A percentile compares a stretch with the other conserved stretches of the same genome.
Conservation (phyloP, 2,797 vertebrate genomes). For the Podargus strigoides region DNA sequence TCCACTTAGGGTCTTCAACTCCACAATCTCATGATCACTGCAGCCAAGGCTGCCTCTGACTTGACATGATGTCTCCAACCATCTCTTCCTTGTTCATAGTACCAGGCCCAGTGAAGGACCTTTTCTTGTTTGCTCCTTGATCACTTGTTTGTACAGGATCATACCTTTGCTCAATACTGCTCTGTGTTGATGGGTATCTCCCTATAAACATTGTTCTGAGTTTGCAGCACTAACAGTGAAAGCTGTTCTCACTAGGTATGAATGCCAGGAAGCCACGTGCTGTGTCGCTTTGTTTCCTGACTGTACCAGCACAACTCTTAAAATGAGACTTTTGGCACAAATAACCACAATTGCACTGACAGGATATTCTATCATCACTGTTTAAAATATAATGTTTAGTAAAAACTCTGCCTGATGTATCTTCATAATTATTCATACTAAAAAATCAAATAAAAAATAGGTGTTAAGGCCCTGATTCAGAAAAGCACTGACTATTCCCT, state of each 20-base stretch:
- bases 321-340: constrained; percentile 22
- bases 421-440: background rate
- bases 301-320: background rate
- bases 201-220: background rate
- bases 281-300: background rate
- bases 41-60: background rate
- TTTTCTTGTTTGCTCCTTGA: background rate
- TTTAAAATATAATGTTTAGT: background rate
- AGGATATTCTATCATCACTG: background rate
- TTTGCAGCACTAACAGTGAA: background rate
- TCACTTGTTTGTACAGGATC: background rate
- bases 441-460: background rate
- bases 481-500: background rate
- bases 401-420: background rate
- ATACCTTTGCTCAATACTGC: background rate
- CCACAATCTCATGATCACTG: background rate
- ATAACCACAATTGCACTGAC: background rate
- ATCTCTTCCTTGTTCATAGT: background rate
- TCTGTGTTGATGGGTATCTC: background rate
- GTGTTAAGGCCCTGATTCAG: background rate
- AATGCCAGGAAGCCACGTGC: constrained; percentile 29
- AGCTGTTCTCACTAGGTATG: background rate
- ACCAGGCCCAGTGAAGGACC: background rate
- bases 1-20: background rate
- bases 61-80: background rate